Base-by-base conservation (phyloP, 1,140 invertebrate species). In the Rhopalosiphum maidis region DNA sequence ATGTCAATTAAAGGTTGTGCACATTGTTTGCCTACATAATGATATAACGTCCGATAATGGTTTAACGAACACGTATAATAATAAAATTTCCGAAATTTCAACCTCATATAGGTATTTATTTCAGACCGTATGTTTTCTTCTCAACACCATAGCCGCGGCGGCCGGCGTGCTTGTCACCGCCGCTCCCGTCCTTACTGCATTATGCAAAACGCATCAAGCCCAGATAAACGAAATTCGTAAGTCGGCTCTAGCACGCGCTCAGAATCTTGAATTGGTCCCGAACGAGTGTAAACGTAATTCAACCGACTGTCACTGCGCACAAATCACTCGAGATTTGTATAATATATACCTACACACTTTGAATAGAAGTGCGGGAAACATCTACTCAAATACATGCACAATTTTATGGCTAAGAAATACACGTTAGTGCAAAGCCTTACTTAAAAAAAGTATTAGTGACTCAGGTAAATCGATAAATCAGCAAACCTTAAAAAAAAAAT, bases 121-220 rank as follows among this genome's bases (percentile, higher is more conserved):
- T 88, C 21, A 22, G n/a, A n/a, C 6, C 87, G 21, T 41, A 41
- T 2, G 87, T 54, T 7, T 37, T 46, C 30, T n/a, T 22, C 82
- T 23, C 35, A 83, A n/a, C 15, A 4, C 30, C 30, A 35, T 22
- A 2, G 82, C 37, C 82, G 35, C 3, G 2, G 60, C 85, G 37
- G 37, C 22, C 7, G n/a, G 35, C 43, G n/a, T 46, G 86, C 30
- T 2, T 23, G 48, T 54, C n/a, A 22, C n/a, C 46, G 46, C 6
- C 30, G 51, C n/a, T 68, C 18, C 46, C 43, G 43, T n/a, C 87
- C 48, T n/a, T 88, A 54, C 21, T 88, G 46, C 21, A 54, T 87
- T 54, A 88, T 88, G 87, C 87, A 88, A 54, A 88, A 88, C 87
- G 87, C 46, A 88, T 88, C 87, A n/a, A 35, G n/a, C 46, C 6